Conservation (phyloP, 2,888 invertebrate genomes). For the Mesochorus sp. region DNA sequence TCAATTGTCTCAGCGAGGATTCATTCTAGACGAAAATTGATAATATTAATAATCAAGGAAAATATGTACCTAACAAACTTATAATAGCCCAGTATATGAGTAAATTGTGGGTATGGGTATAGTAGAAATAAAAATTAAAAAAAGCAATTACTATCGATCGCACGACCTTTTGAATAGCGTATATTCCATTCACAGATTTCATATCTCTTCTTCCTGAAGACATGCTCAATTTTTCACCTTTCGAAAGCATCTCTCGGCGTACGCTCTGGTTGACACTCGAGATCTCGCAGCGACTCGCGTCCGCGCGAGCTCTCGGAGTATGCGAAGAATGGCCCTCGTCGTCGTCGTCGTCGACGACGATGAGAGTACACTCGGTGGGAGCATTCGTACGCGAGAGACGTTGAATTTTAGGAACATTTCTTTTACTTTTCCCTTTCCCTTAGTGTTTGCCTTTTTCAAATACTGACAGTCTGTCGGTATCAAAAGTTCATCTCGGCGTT, state of each 20-base stretch:
- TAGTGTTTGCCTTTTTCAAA: not conserved
- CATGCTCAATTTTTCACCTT: conserved; percentile 48
- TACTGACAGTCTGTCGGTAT: not conserved
- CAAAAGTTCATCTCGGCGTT: not conserved
- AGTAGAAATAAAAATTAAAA: not conserved
- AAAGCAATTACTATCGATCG: conserved; percentile 27
- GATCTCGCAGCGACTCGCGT: conserved; percentile 42
- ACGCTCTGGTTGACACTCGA: conserved; percentile 21
- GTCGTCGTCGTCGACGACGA: conserved; percentile 21
- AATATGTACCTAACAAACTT: no score
- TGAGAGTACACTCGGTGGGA: conserved; percentile 42
- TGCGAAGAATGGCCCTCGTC: conserved; percentile 8
- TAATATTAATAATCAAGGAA: no score
- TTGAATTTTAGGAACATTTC: conserved; percentile 30
- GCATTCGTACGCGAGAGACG: conserved; percentile 27
- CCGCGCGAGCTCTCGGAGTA: conserved; percentile 31
- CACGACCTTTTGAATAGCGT: not conserved
- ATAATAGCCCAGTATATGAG: not conserved
- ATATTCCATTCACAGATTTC: conserved; percentile 45
- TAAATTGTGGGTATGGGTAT: conserved; percentile 8
- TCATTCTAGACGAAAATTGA: no score
- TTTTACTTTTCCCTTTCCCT: conserved; percentile 1
- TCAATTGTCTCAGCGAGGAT: no score
- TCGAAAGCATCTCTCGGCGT: conserved; percentile 52
- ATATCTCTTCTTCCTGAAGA: not conserved